Evolutionary conservation across 2,888 invertebrate species (phyloP), one percentile per base, ranked within the genome.

Genomic region (Agrotis puta): DNA sequence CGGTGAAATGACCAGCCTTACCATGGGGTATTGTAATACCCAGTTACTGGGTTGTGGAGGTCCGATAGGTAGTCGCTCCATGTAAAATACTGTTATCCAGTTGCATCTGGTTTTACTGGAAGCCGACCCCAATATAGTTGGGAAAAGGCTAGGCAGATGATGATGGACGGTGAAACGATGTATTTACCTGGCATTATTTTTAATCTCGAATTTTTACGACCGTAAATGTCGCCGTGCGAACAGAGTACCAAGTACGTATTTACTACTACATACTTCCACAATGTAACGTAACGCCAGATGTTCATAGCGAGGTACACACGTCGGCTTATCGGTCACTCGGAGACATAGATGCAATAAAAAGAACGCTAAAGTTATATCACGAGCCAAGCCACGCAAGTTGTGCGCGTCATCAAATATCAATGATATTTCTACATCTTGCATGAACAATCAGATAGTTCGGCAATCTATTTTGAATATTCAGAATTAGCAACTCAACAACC

Each of bases 311-410:
- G 45, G 70, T 64, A 67, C 64, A 27, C 70, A 75, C 68, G 67
- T 67, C 27, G 22, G 48, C 78, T 79, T 84, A 82, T 84, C 76
- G 63, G 64, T 71, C 73, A 76, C 50, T 59, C 51, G 20, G 63
- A 74, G 66, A 85, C 79, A 77, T 84, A 77, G 69, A 64, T 69
- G 85, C 56, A 79, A 79, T 83, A 77, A 79, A 77, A 81, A 79
- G n/a, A 68, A 69, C 58, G 57, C 16, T 24, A 20, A 24, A 27
- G 72, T 81, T 82, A 84, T 82, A 78, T 84, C 67, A 81, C 54
- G 33, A 58, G 43, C n/a, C 73, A 45, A 50, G 43, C 64, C 50
- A 69, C 58, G 78, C 70, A 50, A 69, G 43, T 33, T 20, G 54
- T 27, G 51, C 50, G 50, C 58, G 61, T 77, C 67, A 72, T 39